Conservation (phyloP, 2,888 invertebrate genomes). For the Acheta domesticus region DNA sequence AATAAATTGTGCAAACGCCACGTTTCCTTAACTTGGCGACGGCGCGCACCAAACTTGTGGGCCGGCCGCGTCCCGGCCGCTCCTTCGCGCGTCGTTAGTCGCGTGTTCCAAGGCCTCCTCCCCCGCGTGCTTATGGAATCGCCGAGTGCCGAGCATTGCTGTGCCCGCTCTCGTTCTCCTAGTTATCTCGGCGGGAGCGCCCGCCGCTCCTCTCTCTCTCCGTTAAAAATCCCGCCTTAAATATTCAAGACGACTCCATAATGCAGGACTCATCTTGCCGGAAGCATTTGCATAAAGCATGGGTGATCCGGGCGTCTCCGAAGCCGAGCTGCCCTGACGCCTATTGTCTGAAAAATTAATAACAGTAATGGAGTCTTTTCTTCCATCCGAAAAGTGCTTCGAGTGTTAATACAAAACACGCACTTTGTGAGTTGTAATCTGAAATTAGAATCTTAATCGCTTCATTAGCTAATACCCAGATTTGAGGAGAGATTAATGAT, state of each 20-base stretch:
- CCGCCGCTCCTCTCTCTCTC: not conserved
- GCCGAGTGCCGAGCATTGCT: not conserved
- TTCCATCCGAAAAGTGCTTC: not conserved
- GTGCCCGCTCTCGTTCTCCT: not conserved
- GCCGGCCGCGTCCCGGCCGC: no score
- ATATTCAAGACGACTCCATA: constrained; percentile 2
- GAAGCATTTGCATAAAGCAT: not conserved
- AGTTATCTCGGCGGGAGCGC: not conserved
- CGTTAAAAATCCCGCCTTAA: constrained; percentile 18
- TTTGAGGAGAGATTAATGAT: not conserved
- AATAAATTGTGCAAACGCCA: constrained; percentile 7
- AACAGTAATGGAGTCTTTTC: constrained; percentile 10
- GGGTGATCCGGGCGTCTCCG: not conserved
- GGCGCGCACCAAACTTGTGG: no score
- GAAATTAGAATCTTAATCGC: constrained; percentile 1
- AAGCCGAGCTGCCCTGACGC: not conserved
- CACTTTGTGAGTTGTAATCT: not conserved
- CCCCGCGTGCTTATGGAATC: not conserved
- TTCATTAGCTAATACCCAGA: not conserved
- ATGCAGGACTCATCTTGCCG: not conserved
- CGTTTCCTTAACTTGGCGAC: not conserved
- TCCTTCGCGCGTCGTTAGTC: not conserved
- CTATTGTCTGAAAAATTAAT: constrained; percentile 18
- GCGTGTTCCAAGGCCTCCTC: not conserved
- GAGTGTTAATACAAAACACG: not conserved